Conservation (phyloP, 2,797 vertebrate species). For the Falco berigora region DNA sequence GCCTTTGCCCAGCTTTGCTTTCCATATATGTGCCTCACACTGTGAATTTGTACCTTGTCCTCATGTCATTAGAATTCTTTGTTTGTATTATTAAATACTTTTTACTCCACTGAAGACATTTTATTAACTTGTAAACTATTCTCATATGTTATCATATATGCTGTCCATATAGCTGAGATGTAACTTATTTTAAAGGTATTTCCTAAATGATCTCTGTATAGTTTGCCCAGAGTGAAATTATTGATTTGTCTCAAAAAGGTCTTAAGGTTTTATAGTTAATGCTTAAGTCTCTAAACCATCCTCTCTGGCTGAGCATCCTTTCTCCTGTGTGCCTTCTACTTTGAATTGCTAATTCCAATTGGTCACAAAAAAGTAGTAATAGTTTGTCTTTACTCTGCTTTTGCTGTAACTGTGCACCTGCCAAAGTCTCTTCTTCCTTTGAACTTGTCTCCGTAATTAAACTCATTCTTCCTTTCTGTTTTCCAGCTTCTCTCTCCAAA, state of each 20-base stretch:
- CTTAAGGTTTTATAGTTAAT: neutral
- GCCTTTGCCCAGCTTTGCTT: neutral
- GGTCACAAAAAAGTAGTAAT: neutral
- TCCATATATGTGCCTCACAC: neutral
- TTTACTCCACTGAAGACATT: neutral
- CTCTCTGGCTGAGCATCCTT: neutral
- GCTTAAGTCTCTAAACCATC: neutral
- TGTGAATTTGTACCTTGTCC: neutral
- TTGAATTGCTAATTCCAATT: neutral
- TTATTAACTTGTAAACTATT: neutral
- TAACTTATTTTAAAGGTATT: neutral
- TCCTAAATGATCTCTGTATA: neutral
- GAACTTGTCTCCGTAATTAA: neutral
- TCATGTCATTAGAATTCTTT: neutral
- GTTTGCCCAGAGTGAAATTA: neutral
- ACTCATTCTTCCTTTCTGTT: conserved; percentile 24
- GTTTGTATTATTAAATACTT: neutral
- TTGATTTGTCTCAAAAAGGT: neutral
- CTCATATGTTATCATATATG: neutral
- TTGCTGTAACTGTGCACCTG: neutral
- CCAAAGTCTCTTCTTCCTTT: neutral
- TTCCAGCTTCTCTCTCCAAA: conserved; percentile 41
- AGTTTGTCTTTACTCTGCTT: neutral
- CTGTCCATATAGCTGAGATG: neutral
- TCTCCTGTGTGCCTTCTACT: neutral